phyloP scores from a whole-genome alignment of 92 coral and sea anemone species.

The Parazoanthus darwini region DNA sequence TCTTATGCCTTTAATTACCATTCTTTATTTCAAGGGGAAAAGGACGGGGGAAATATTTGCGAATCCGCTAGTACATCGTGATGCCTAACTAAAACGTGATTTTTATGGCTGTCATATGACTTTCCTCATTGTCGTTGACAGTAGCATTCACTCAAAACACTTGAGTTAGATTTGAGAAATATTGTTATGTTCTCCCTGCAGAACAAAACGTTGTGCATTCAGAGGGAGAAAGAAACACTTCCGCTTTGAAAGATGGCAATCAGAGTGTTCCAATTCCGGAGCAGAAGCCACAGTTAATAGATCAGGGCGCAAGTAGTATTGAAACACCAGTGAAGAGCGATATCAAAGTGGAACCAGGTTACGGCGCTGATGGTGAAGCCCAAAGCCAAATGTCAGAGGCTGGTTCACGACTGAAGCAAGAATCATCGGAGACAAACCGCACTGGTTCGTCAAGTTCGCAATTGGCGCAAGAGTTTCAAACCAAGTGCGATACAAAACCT shows the following conservation, averaged over 20 bases:
- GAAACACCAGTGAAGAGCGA: neutral
- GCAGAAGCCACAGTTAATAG: neutral
- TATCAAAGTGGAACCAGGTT: neutral
- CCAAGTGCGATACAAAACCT: neutral
- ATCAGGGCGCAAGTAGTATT: neutral
- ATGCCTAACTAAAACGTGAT: too few species aligned
- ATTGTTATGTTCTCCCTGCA: neutral
- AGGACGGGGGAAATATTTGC: too few species aligned
- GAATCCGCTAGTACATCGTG: too few species aligned
- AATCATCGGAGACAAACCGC: neutral
- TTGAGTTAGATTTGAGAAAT: neutral
- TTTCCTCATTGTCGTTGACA: neutral
- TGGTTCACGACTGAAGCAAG: constrained; percentile 2
- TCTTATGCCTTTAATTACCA: too few species aligned
- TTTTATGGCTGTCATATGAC: too few species aligned
- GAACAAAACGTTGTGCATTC: neutral
- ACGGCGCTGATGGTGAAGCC: neutral
- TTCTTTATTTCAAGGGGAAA: too few species aligned
- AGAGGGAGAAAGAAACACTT: neutral
- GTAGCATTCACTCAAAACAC: neutral
- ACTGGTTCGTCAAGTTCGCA: neutral
- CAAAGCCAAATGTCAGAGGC: too few species aligned
- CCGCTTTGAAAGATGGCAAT: neutral
- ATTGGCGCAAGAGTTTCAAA: neutral
- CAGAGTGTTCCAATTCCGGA: neutral